phyloP scores from a whole-genome alignment of 2,113 vertebrate genomes.

The Vombatus ursinus region DNA sequence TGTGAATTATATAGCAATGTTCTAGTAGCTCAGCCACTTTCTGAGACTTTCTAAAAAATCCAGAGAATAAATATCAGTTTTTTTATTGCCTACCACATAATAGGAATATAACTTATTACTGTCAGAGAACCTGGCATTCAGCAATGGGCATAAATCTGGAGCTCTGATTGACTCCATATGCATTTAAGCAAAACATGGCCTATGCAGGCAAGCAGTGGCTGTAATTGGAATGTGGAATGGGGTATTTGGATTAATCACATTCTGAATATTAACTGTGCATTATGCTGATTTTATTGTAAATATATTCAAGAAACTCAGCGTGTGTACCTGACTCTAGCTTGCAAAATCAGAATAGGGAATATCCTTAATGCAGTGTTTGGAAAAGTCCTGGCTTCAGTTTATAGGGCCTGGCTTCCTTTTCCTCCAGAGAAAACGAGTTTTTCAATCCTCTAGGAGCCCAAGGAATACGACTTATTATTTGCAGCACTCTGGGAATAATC shows the following conservation, averaged over 20 bases:
- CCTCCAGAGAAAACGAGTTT: constrained; percentile 12
- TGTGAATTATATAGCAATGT: neutral
- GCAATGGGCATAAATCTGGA: constrained; percentile 68
- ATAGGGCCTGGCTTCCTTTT: neutral
- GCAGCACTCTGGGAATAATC: neutral
- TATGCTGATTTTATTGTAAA: constrained; percentile 62
- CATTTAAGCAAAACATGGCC: constrained; percentile 52
- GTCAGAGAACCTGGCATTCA: neutral
- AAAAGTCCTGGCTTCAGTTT: neutral
- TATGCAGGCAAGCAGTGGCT: neutral
- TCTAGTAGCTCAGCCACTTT: constrained; percentile 13
- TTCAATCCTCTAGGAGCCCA: constrained; percentile 13
- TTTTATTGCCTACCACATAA: constrained; percentile 69
- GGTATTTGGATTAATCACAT: constrained; percentile 56
- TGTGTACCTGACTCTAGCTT: neutral
- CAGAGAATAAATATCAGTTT: constrained; percentile 65
- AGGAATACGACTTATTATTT: neutral
- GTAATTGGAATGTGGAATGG: constrained; percentile 32
- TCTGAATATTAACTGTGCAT: constrained; percentile 59
- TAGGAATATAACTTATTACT: constrained; percentile 55
- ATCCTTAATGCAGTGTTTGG: neutral
- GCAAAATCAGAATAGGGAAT: neutral
- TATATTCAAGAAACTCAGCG: constrained; percentile 36
- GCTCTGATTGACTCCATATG: constrained; percentile 44
- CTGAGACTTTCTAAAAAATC: constrained; percentile 40